Evolutionary conservation across 2,113 vertebrate species (phyloP).

Genomic region (Ptychochromis oligacanthus): DNA sequence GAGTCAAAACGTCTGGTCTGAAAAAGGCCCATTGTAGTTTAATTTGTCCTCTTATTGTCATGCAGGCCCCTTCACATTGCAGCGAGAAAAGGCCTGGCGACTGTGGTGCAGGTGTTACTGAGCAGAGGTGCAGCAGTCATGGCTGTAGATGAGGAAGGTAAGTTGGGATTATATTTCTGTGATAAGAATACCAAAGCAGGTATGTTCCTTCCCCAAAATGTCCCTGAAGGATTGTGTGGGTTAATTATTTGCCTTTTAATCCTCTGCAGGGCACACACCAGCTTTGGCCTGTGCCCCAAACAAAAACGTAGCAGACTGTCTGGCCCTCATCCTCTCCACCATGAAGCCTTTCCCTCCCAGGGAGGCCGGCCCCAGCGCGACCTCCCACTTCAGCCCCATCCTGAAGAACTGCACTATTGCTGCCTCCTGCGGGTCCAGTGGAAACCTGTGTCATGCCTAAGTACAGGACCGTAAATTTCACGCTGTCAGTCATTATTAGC

Average conservation of each 20-base stretch:
- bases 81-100: constrained; percentile 92
- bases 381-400: constrained; percentile 89
- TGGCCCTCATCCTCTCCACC: constrained; percentile 98
- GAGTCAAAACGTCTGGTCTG: neutral
- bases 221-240: neutral
- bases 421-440: constrained; percentile 78
- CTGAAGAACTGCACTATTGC: constrained; percentile 92
- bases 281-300: constrained; percentile 96
- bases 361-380: constrained; percentile 79
- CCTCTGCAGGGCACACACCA: constrained; percentile 87
- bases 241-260: neutral
- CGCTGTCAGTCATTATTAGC: constrained; percentile 67
- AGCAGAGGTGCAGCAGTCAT: constrained; percentile 95
- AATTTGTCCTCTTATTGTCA: neutral
- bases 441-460: constrained; percentile 84
- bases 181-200: neutral
- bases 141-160: constrained; percentile 96
- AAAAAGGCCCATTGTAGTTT: neutral
- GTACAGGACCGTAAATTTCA: constrained; percentile 72
- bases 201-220: neutral
- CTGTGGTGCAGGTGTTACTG: constrained; percentile 95
- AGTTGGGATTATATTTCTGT: constrained; percentile 19
- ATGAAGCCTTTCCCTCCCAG: constrained; percentile 97
- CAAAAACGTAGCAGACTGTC: constrained; percentile 97
- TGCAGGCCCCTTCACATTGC: constrained; percentile 96